Evolutionary conservation across 2,113 vertebrate species (phyloP).

Genomic region (Shinisaurus crocodilurus): DNA sequence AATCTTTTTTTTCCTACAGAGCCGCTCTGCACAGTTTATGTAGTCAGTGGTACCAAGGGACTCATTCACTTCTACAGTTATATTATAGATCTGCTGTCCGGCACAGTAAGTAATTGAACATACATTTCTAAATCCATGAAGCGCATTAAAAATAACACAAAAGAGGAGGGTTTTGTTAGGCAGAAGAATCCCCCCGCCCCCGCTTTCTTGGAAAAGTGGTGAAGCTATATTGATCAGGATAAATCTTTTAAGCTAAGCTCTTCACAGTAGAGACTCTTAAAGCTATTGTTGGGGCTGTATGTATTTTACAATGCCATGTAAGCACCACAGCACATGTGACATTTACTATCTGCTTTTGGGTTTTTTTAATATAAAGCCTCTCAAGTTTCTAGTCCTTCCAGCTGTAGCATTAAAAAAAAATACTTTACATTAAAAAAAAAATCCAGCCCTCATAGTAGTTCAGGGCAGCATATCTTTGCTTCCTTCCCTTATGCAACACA

Average conservation of each 20-base stretch:
- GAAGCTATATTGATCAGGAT: not conserved
- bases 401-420: not conserved
- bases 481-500: not conserved
- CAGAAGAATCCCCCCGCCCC: not conserved
- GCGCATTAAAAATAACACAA: not conserved
- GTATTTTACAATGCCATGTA: not conserved
- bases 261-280: not conserved
- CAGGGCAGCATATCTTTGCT: not conserved
- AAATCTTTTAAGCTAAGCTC: not conserved
- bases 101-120: conserved; percentile 81
- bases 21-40: conserved; percentile 79
- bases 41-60: conserved; percentile 71
- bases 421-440: not conserved
- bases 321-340: not conserved
- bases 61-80: conserved; percentile 88
- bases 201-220: not conserved
- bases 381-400: not conserved
- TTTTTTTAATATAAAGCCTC: not conserved
- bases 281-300: not conserved
- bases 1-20: conserved; percentile 74
- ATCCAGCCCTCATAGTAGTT: not conserved
- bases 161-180: not conserved
- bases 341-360: not conserved
- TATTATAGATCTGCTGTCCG: conserved; percentile 89
- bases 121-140: not conserved